Base-by-base conservation (phyloP, 1,140 invertebrate species). In the Heliconius congener region DNA sequence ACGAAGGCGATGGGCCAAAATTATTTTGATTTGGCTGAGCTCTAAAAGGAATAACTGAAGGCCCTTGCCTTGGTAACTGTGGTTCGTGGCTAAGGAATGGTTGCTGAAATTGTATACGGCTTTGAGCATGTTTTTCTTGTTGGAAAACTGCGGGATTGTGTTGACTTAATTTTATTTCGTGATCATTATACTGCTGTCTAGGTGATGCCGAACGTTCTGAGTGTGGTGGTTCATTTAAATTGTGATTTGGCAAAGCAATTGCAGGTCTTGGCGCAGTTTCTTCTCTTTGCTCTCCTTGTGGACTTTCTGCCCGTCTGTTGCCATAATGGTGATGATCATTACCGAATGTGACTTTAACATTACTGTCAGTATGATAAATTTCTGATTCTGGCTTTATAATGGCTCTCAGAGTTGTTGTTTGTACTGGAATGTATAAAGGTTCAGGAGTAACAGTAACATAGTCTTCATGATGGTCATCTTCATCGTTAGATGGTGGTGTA, bases 351-450 rank as follows among this genome's bases (percentile, higher is more conserved):
- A 97, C 96, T 84, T 96, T 96, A 16, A 97, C 96, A 39, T 96
- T 96, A 78, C 96, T 97, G 78, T 96, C 96, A 77, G 96, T 96
- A 84, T 98, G 97, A 85, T 97, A 98, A 34, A 96, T 95, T 89
- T 98, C 97, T 8, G 97, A 98, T 82, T 98, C 97, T 0, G 97
- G 97, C 83, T 96, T 96, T 72, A 98, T 98, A 39, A 98, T 97
- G 1, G 97, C 96, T 88, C 97, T 95, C 52, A 98, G 90, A 4
- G 97, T 98, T 16, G 97, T 98, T 16, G 96, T 96, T 78, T 96
- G 95, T 1, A 96, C 96, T 83, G 94, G 86, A 79, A 88, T 71
- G 74, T 95, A 94, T 84, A 93, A 83, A 71, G 92, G 86, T 88
- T 95, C 89, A 78, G 94, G 90, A 81, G 89, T 94, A 9, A 92